These are phyloP conservation scores for Theocolax elegans DNA, from an alignment of 1,140 invertebrate species.

Conservation along the genomic window DNA sequence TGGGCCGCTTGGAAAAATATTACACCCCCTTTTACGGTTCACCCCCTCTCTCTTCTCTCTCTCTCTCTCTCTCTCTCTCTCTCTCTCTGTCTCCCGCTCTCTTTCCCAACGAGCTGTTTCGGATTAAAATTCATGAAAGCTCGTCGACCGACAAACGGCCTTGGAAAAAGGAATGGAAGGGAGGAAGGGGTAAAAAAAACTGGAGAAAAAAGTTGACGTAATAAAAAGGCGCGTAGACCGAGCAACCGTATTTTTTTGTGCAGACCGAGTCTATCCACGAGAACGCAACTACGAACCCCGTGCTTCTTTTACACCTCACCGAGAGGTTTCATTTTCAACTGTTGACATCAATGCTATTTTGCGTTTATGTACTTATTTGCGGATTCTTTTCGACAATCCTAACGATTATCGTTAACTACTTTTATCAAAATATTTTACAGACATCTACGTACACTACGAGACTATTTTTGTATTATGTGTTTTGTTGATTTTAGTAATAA, in stretches of 20 bases:
- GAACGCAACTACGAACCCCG: too few relatives aligned
- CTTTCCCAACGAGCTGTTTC: conserved; percentile 41
- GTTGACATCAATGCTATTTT: not conserved
- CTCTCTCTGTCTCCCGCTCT: not conserved
- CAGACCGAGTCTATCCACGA: not conserved
- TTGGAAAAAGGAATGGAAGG: conserved; percentile 14
- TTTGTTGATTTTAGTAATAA: too few relatives aligned
- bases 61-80: conserved; percentile 19
- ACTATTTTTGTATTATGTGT: too few relatives aligned
- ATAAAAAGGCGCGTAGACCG: conserved; percentile 11
- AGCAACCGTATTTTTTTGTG: not conserved
- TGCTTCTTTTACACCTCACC: not conserved
- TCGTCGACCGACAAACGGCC: conserved; percentile 45
- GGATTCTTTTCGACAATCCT: too few relatives aligned
- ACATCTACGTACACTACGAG: too few relatives aligned
- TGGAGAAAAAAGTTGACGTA: conserved; percentile 16
- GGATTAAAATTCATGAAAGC: conserved; percentile 60
- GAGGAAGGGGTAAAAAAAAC: not conserved
- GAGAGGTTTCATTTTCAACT: not conserved
- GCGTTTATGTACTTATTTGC: not conserved
- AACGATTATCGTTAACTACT: too few relatives aligned
- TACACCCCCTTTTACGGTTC: conserved; percentile 23
- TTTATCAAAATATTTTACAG: too few relatives aligned
- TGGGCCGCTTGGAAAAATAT: conserved; percentile 55
- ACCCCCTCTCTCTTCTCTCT: conserved; percentile 11